Percentiles rank a stretch among this genome's conserved stretches.
phyloP scores from a whole-genome alignment of 2,888 invertebrate species.

The Lasioglossum vierecki region DNA sequence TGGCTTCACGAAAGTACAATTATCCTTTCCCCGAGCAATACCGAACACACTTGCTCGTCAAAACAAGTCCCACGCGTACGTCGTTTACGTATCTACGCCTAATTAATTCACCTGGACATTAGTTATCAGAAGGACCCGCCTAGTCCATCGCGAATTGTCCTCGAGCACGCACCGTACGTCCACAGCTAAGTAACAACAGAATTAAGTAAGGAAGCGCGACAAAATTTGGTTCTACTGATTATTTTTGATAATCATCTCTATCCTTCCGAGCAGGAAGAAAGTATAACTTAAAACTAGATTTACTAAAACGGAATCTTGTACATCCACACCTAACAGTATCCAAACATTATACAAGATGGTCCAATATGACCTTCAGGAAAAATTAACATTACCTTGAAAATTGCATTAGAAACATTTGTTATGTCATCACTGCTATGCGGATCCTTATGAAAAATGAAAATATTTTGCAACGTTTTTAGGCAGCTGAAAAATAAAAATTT shows the following conservation, averaged over 20 bases:
- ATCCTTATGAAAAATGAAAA: too few relatives aligned
- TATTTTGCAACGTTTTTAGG: too few relatives aligned
- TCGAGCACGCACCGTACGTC: neutral
- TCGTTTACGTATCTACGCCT: neutral
- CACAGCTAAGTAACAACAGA: conserved; percentile 16
- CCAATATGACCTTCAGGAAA: too few relatives aligned
- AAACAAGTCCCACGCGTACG: neutral
- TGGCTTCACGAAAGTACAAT: neutral
- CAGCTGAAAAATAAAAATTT: too few relatives aligned
- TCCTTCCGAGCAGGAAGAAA: neutral
- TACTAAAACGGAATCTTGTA: too few relatives aligned
- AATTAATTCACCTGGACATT: neutral
- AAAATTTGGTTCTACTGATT: neutral
- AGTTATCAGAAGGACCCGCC: neutral
- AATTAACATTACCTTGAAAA: too few relatives aligned
- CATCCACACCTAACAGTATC: too few relatives aligned
- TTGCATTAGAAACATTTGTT: too few relatives aligned
- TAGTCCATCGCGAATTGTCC: neutral
- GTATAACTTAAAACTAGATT: too few relatives aligned
- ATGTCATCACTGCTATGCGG: too few relatives aligned
- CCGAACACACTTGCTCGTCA: neutral
- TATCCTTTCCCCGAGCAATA: neutral
- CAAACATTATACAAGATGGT: too few relatives aligned
- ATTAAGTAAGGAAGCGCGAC: neutral
- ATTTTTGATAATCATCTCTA: neutral